Conservation (phyloP, 2,888 invertebrate species). For the Limnephilus lunatus region DNA sequence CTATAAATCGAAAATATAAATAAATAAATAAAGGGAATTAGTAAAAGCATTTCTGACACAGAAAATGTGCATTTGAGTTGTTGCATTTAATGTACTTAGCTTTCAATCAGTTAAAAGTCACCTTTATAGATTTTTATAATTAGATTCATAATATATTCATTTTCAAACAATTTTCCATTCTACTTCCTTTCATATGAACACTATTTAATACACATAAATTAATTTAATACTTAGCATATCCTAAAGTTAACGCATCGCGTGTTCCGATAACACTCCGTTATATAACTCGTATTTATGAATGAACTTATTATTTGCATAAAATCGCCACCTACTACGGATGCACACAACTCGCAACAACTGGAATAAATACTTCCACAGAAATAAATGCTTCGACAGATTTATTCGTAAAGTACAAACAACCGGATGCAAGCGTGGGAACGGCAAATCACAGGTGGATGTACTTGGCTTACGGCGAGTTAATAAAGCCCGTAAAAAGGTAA, state of each 20-base stretch:
- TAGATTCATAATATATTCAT: background rate
- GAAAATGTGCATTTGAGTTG: too few species aligned
- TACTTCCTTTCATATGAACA: too few species aligned
- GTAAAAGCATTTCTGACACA: too few species aligned
- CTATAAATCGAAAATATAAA: too few species aligned
- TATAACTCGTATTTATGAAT: background rate
- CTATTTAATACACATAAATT: too few species aligned
- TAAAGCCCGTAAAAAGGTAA: slow-evolving; percentile 49
- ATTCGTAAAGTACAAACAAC: slow-evolving; percentile 26
- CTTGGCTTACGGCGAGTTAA: background rate
- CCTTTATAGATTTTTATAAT: background rate
- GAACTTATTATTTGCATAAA: slow-evolving; percentile 14
- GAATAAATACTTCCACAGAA: background rate
- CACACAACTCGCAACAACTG: background rate
- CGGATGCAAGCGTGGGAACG: slow-evolving; percentile 59
- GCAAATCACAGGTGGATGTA: slow-evolving; percentile 59
- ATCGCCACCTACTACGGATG: background rate
- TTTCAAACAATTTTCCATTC: background rate
- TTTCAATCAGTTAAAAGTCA: background rate
- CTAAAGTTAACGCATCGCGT: background rate
- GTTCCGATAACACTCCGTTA: background rate
- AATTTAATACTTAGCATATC: background rate
- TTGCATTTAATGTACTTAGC: too few species aligned
- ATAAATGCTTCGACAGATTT: slow-evolving; percentile 42
- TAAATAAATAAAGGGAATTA: too few species aligned